phyloP scores from a whole-genome alignment of 2,888 invertebrate genomes.

The Meganola albula region DNA sequence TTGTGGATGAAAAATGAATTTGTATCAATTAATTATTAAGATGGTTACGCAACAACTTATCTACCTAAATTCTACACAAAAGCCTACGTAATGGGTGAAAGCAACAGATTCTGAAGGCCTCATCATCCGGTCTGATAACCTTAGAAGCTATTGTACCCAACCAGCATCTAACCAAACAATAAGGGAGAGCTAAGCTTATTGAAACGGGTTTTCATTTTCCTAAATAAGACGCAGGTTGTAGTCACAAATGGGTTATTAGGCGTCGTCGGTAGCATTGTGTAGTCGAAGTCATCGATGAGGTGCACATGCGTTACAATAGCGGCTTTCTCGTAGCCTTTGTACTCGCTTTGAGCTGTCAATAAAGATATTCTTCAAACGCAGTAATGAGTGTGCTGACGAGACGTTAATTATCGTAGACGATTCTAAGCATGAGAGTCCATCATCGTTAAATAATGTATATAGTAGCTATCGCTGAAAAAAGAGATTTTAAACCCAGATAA shows the following conservation, averaged over 20 bases:
- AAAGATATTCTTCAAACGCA: slow-evolving; percentile 48
- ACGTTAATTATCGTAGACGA: slow-evolving; percentile 52
- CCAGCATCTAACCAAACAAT: slow-evolving; percentile 49
- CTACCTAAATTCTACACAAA: slow-evolving; percentile 48
- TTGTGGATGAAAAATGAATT: slow-evolving; percentile 35
- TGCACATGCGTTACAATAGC: slow-evolving; percentile 43
- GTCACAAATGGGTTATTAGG: slow-evolving; percentile 56
- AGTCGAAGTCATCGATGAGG: slow-evolving; percentile 49
- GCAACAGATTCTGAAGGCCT: slow-evolving; percentile 61
- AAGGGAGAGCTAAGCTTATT: slow-evolving; percentile 56
- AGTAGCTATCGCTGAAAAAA: too few species aligned
- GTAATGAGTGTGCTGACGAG: slow-evolving; percentile 45
- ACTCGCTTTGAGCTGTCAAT: slow-evolving; percentile 60
- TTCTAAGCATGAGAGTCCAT: too few species aligned
- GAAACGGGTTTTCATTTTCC: slow-evolving; percentile 66
- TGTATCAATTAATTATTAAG: slow-evolving; percentile 36
- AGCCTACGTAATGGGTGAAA: slow-evolving; percentile 67
- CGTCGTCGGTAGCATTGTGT: slow-evolving; percentile 56
- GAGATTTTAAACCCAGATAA: too few species aligned
- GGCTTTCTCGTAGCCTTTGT: slow-evolving; percentile 59
- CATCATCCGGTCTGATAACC: slow-evolving; percentile 75
- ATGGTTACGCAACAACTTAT: slow-evolving; percentile 45
- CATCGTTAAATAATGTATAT: too few species aligned
- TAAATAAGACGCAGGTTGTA: slow-evolving; percentile 65
- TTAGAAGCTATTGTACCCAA: slow-evolving; percentile 58